Conservation (phyloP, 2,113 vertebrate species). For the Globicephala melas region DNA sequence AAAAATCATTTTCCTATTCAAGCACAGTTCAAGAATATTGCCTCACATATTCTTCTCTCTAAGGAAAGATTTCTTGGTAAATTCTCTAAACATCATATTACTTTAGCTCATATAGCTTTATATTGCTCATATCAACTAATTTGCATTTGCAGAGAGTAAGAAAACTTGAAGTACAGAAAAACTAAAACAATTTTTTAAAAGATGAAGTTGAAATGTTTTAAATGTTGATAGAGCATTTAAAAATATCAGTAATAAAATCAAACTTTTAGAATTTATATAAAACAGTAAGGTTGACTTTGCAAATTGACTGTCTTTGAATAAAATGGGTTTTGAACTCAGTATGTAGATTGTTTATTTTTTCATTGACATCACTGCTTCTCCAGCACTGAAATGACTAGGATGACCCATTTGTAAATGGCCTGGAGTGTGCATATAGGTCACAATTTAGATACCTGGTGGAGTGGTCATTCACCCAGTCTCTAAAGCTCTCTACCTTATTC, state of each 20-base stretch:
- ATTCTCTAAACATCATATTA: neutral
- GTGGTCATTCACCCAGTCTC: constrained; percentile 37
- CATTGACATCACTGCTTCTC: neutral
- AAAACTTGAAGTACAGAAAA: neutral
- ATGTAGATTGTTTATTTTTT: neutral
- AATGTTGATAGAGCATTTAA: neutral
- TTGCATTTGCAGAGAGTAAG: neutral
- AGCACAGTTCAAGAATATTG: neutral
- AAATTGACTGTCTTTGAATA: neutral
- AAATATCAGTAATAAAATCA: neutral
- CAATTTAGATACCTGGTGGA: neutral
- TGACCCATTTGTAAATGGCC: neutral
- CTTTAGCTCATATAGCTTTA: neutral
- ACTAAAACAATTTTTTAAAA: neutral
- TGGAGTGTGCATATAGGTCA: constrained; percentile 23
- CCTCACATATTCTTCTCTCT: neutral
- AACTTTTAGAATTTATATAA: neutral
- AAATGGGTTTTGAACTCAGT: neutral
- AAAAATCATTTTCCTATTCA: constrained; percentile 3
- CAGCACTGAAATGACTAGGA: neutral
- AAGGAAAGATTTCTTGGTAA: neutral
- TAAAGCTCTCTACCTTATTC: neutral
- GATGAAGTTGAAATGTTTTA: neutral
- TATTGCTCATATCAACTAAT: neutral
- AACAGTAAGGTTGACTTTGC: neutral